Conservation (phyloP, 2,113 vertebrate species). For the Oenanthe melanoleuca region DNA sequence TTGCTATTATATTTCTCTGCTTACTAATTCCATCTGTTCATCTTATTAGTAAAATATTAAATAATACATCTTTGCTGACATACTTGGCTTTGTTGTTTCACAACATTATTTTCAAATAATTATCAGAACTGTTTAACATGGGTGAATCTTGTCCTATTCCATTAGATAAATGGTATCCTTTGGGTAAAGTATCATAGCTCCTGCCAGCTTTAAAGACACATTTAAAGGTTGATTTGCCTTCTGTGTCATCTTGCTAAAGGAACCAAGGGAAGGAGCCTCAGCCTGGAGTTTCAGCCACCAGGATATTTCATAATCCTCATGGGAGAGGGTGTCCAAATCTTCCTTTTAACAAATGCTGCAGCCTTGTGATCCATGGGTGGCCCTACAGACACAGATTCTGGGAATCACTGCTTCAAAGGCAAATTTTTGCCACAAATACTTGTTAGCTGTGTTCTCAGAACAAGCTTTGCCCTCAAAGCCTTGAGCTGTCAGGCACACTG, state of each 20-base stretch:
- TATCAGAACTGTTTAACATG: not conserved
- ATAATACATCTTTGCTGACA: not conserved
- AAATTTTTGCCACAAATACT: not conserved
- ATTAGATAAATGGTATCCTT: too few species aligned
- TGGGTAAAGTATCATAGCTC: not conserved
- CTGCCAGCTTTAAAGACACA: not conserved
- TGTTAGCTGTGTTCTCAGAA: not conserved
- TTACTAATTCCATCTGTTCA: not conserved
- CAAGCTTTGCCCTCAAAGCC: not conserved
- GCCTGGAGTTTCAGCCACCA: not conserved
- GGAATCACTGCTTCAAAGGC: not conserved
- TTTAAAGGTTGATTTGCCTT: not conserved
- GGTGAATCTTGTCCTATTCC: not conserved
- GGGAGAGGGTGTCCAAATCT: not conserved
- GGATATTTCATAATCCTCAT: fast-evolving
- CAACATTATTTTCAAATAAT: not conserved
- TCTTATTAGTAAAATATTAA: not conserved
- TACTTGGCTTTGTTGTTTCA: not conserved
- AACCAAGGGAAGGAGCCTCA: not conserved
- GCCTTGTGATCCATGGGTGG: not conserved
- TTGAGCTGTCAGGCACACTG: not conserved
- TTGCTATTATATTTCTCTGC: not conserved
- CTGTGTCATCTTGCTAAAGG: not conserved
- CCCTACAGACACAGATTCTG: not conserved
- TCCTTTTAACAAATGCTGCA: not conserved